phyloP scores from a whole-genome alignment of 2,797 vertebrate species.

The Hippocampus kuda region DNA sequence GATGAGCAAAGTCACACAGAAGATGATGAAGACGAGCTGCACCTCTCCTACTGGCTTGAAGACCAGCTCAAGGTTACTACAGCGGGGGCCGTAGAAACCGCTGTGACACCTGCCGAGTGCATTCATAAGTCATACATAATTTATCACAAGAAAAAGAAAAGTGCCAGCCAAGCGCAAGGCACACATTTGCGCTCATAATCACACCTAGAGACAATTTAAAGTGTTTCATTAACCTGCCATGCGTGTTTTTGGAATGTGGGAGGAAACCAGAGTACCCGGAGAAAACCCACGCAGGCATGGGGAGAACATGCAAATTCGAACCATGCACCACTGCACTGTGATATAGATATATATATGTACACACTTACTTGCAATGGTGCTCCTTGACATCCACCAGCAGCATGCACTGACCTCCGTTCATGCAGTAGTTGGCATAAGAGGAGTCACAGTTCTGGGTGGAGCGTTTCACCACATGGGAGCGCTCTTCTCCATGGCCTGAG shows the following conservation, averaged over 20 bases:
- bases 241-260: no score
- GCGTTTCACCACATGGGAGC: conserved; percentile 37
- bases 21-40: conserved; percentile 43
- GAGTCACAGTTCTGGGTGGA: conserved; percentile 36
- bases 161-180: neutral
- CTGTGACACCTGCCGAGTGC: conserved; percentile 47
- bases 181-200: no score
- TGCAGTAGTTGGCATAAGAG: conserved; percentile 45
- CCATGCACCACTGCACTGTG: no score
- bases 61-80: conserved; percentile 35
- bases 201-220: no score
- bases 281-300: no score
- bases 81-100: conserved; percentile 56
- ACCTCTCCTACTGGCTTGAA: conserved; percentile 35
- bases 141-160: conserved; percentile 1
- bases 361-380: conserved; percentile 57
- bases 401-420: conserved; percentile 59
- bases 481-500: conserved; percentile 22
- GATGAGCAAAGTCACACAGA: conserved; percentile 50
- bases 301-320: no score
- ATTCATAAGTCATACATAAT: conserved; percentile 12
- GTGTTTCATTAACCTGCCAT: no score
- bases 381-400: conserved; percentile 49
- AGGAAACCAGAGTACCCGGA: no score
- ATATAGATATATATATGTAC: neutral